Conservation (phyloP, 1,140 invertebrate genomes). For the Eriocheir sinensis region DNA sequence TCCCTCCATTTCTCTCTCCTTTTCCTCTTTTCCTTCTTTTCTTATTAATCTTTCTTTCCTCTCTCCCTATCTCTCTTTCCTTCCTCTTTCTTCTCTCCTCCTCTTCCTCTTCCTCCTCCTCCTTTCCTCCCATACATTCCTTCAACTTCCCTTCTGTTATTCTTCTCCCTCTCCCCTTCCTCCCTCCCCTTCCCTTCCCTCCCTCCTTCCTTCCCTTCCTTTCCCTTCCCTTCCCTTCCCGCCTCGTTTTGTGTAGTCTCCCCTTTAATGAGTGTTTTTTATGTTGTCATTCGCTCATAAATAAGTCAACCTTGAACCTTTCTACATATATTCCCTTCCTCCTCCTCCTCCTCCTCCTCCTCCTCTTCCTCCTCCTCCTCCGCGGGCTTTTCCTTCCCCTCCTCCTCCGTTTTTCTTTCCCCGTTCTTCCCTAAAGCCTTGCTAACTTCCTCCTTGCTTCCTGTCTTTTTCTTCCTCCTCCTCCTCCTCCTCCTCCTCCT, state of each 20-base stretch:
- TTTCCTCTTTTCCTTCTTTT: too few species aligned
- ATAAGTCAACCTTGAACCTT: too few species aligned
- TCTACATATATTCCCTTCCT: neutral
- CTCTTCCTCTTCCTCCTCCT: too few species aligned
- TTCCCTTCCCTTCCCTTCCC: neutral
- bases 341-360: neutral
- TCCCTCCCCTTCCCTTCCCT: neutral
- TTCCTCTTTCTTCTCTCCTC: too few species aligned
- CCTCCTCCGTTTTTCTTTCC: neutral
- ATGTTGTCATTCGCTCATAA: too few species aligned
- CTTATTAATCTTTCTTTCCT: too few species aligned
- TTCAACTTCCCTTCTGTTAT: too few species aligned
- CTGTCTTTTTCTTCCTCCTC: neutral
- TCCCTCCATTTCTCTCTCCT: too few species aligned
- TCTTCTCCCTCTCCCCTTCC: neutral
- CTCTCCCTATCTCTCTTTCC: too few species aligned
- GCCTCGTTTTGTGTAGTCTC: too few species aligned
- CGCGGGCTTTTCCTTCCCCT: neutral
- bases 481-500: neutral
- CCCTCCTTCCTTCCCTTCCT: neutral
- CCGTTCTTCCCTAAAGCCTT: neutral
- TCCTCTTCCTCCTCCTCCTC: conserved; percentile 9
- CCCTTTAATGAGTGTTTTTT: too few species aligned
- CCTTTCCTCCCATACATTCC: too few species aligned
- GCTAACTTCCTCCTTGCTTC: neutral